Base-by-base conservation (phyloP, 2,888 invertebrate species). In the Phorcus lineatus region DNA sequence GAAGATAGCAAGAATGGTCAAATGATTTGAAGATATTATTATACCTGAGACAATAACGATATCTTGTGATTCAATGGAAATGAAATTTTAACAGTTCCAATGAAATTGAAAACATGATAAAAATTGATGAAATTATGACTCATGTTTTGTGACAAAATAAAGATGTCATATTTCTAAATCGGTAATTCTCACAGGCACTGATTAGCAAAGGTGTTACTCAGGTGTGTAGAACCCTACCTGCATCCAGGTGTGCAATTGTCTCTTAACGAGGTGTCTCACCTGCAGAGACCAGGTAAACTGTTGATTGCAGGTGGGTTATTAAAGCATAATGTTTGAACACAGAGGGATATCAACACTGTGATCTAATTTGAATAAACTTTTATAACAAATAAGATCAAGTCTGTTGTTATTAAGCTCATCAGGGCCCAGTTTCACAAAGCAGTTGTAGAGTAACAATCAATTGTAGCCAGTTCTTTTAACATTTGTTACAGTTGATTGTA, bases 321-420 rank as follows among this genome's bases (percentile, higher is more conserved):
- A 36, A 62, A 62, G 62, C 62, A 62, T 62, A 62, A 62, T 62
- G 62, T 62, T 62, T 24, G 62, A 62, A 70, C 70, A 70, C 70
- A 70, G 70, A 70, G 70, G 67, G 36, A 70, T 36, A 36, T 70
- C 70, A 70, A 31, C 31, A n/a, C 70, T 70, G 70, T 70, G 70
- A 70, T 70, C 70, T 70, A 36, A 36, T 70, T 70, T 19, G 40
- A 70, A 55, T 55, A 76, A 76, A 40, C 54, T 55, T 76, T 76
- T 76, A 19, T 55, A 54, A 76, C 76, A 76, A 36, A 76, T 28
- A 31, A 28, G 17, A 19, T n/a, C n/a, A 24, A 7, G 22, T 55
- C 16, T 53, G 24, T 54, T 76, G 47, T 47, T 13, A 9, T 47
- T 47, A 9, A 13, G 13, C 13, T 47, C 47, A 4, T 36, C 36